These are phyloP conservation scores for Yasuhikotakia modesta DNA, from an alignment of 2,797 vertebrate species.

Conservation along the genomic window DNA sequence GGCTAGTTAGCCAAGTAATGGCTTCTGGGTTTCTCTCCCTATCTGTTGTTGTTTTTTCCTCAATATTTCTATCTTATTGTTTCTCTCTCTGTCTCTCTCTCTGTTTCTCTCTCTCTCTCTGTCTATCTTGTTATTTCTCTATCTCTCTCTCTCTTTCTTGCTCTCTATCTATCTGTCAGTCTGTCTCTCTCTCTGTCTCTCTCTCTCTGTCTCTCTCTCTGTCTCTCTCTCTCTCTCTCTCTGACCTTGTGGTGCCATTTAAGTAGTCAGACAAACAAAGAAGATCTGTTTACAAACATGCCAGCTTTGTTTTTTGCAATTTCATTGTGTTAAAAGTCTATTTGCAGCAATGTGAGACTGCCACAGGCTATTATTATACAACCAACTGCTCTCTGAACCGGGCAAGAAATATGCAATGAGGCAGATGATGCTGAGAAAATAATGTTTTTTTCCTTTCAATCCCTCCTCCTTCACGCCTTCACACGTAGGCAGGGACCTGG, in stretches of 20 bases:
- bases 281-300: conserved; percentile 64
- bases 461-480: not conserved
- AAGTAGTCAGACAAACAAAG: conserved; percentile 45
- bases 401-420: conserved; percentile 23
- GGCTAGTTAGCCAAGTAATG: conserved; percentile 47
- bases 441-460: not conserved
- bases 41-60: conserved; percentile 51
- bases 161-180: conserved; percentile 42
- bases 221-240: conserved; percentile 22
- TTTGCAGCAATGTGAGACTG: conserved; percentile 60
- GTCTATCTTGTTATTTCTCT: no score
- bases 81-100: conserved; percentile 2
- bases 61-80: not conserved
- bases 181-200: conserved; percentile 33
- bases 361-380: conserved; percentile 46
- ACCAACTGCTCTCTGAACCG: conserved; percentile 53
- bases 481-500: not conserved
- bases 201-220: not conserved
- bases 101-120: conserved; percentile 25
- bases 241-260: conserved; percentile 47
- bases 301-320: conserved; percentile 61
- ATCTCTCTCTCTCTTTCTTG: conserved; percentile 54
- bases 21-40: conserved; percentile 32
- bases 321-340: conserved; percentile 54
- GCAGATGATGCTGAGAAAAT: conserved; percentile 4